Conservation (phyloP, 2,888 invertebrate species). For the Seira musarum region DNA sequence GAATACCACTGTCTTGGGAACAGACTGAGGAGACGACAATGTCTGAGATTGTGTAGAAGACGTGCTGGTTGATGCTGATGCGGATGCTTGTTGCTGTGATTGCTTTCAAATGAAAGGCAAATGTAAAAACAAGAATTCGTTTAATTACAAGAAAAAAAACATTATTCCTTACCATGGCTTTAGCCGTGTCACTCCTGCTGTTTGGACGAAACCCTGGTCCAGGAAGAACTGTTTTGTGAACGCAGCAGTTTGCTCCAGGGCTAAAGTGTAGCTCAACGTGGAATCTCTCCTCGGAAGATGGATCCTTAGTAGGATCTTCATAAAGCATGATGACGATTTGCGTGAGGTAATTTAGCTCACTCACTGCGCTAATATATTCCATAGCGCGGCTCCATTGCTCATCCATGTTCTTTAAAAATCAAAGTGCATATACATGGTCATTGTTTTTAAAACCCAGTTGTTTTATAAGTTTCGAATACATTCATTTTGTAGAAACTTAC, state of each 20-base stretch:
- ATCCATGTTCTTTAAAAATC: constrained; percentile 30
- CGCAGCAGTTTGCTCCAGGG: constrained; percentile 97
- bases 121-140: background rate
- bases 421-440: too few species aligned
- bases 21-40: too few species aligned
- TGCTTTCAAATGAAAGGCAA: background rate
- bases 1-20: background rate
- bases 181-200: constrained; percentile 86
- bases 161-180: constrained; percentile 36
- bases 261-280: constrained; percentile 99
- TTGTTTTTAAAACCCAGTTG: background rate
- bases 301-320: constrained; percentile 98
- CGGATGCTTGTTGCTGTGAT: background rate
- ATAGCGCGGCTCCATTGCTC: constrained; percentile 99
- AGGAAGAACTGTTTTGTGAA: constrained; percentile 93
- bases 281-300: constrained; percentile 91
- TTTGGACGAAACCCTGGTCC: constrained; percentile 95
- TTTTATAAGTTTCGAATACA: background rate
- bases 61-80: background rate
- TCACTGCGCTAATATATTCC: constrained; percentile 98
- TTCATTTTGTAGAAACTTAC: constrained; percentile 77
- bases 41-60: background rate
- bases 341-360: constrained; percentile 99
- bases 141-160: background rate
- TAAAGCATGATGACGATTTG: constrained; percentile 99